Percentiles rank a stretch among this genome's conserved stretches.
Conservation (phyloP, 2,113 vertebrate genomes). For the Heterocephalus glaber region DNA sequence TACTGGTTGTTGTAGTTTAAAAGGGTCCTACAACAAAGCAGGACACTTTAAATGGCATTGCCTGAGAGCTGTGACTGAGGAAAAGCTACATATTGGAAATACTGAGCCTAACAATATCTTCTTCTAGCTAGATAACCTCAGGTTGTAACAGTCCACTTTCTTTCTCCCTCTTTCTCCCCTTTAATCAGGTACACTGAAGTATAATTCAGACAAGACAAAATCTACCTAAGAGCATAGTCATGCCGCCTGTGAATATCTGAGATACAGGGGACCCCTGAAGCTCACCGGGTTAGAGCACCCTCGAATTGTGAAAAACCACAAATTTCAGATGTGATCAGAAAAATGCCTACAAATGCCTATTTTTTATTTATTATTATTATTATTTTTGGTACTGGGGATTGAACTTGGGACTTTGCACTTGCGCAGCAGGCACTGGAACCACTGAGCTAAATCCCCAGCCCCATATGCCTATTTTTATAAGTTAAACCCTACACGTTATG, state of each 20-base stretch:
- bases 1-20: neutral
- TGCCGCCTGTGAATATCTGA: neutral
- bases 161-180: neutral
- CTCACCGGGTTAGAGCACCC: neutral
- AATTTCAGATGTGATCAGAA: too few relatives aligned
- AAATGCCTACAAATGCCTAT: too few relatives aligned
- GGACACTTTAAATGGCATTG: neutral
- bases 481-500: too few relatives aligned
- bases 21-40: neutral
- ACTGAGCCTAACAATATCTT: neutral
- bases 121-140: neutral
- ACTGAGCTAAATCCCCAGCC: too few relatives aligned
- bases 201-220: slow-evolving; percentile 9
- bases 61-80: neutral
- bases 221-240: neutral
- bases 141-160: neutral
- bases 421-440: too few relatives aligned
- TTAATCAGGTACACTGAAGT: neutral
- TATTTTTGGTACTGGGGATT: too few relatives aligned
- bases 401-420: too few relatives aligned
- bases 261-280: neutral
- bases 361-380: too few relatives aligned
- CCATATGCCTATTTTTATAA: too few relatives aligned
- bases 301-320: neutral
- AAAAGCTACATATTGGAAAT: neutral